Evolutionary conservation across 2,797 vertebrate species (phyloP).

Genomic region (Serranus cabrilla): DNA sequence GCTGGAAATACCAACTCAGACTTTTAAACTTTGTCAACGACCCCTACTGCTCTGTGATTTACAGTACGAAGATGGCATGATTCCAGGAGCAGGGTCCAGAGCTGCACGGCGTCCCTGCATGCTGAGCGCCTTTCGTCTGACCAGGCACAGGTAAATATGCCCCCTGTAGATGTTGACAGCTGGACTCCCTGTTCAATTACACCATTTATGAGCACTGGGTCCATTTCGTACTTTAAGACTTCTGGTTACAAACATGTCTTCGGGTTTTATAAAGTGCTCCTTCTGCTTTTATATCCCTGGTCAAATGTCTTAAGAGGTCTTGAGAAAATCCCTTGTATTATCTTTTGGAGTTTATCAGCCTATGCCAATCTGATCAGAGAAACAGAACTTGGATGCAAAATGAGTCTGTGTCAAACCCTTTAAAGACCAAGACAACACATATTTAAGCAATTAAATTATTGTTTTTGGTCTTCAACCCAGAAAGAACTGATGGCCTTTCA

Average conservation of each 20-base stretch:
- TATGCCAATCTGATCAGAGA: constrained; percentile 7
- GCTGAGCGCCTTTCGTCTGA: constrained; percentile 49
- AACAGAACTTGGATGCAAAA: not conserved
- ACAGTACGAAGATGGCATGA: constrained; percentile 45
- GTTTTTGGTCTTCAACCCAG: constrained; percentile 36
- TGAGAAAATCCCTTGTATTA: constrained; percentile 1
- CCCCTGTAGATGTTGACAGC: constrained; percentile 40
- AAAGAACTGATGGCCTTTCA: constrained; percentile 23
- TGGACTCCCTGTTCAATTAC: constrained; percentile 34
- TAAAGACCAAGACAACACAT: not conserved
- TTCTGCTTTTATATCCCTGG: constrained; percentile 19
- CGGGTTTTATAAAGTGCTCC: constrained; percentile 16
- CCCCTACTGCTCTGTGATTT: constrained; percentile 67
- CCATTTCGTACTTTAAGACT: constrained; percentile 25
- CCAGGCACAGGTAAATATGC: constrained; percentile 58
- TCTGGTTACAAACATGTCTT: constrained; percentile 28
- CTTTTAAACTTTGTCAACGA: constrained; percentile 55
- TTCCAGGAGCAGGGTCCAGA: constrained; percentile 57
- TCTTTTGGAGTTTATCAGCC: constrained; percentile 17
- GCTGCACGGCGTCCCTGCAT: constrained; percentile 17
- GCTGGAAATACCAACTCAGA: constrained; percentile 81
- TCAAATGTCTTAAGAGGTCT: not conserved
- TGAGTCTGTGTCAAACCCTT: not conserved
- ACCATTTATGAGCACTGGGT: constrained; percentile 61
- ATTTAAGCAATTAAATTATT: constrained; percentile 35